phyloP scores from a whole-genome alignment of 1,140 invertebrate species.

The Scaptomyza graminum region DNA sequence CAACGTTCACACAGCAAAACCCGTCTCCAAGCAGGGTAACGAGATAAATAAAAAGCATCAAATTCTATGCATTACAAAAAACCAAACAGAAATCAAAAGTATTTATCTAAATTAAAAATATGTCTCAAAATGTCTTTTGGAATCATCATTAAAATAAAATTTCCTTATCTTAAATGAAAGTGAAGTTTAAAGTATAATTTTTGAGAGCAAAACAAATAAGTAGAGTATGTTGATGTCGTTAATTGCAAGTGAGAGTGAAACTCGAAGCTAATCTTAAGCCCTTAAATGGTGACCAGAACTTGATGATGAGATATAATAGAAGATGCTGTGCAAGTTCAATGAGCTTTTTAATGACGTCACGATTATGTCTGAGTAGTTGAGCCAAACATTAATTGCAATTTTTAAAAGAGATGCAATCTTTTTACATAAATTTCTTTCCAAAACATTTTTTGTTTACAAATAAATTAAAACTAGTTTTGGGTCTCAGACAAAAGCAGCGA shows the following conservation, averaged over 20 bases:
- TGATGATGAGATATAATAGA: constrained; percentile 16
- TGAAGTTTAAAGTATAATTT: too few species aligned
- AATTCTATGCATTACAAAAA: constrained; percentile 12
- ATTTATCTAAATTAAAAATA: not conserved
- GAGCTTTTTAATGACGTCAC: constrained; percentile 47
- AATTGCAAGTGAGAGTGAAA: constrained; percentile 35
- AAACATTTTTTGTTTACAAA: constrained; percentile 24
- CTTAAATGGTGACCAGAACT: constrained; percentile 27
- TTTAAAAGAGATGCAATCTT: not conserved
- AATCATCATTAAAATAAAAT: not conserved
- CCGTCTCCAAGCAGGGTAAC: constrained; percentile 48
- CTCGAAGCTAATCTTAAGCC: constrained; percentile 18
- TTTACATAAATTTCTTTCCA: constrained; percentile 1
- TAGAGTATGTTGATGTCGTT: constrained; percentile 15
- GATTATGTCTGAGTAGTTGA: constrained; percentile 16
- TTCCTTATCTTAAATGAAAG: not conserved
- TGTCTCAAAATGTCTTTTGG: not conserved
- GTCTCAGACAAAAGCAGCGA: not conserved
- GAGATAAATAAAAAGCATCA: constrained; percentile 48
- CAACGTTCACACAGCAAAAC: constrained; percentile 51
- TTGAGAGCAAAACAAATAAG: not conserved
- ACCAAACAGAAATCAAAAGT: not conserved
- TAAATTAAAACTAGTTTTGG: constrained; percentile 21
- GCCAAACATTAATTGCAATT: constrained; percentile 11
- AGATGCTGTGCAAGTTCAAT: constrained; percentile 55